These are phyloP conservation scores for Phortica variegata DNA, from an alignment of 1,140 invertebrate genomes.

Conservation along the genomic window DNA sequence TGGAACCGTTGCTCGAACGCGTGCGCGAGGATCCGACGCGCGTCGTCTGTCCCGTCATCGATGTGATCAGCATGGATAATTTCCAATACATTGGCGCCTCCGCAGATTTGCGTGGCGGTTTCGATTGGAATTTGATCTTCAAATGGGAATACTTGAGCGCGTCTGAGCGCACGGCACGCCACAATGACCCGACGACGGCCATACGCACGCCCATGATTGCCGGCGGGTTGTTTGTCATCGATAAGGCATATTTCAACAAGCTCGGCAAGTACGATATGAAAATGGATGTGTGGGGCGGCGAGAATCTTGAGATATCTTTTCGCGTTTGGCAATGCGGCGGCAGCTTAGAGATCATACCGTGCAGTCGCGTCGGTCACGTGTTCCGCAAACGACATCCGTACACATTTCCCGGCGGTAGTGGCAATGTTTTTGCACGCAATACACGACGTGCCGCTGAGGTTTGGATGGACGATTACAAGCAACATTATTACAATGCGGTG, in stretches of 20 bases:
- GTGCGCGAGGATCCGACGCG: constrained; percentile 85
- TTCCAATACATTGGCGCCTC: constrained; percentile 95
- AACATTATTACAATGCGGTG: constrained; percentile 86
- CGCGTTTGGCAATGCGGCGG: constrained; percentile 97
- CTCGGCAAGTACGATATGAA: constrained; percentile 96
- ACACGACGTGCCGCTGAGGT: constrained; percentile 88
- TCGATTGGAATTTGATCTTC: constrained; percentile 94
- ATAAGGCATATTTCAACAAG: constrained; percentile 87
- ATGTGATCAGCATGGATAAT: constrained; percentile 98
- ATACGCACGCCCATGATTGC: constrained; percentile 92
- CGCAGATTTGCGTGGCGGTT: constrained; percentile 87
- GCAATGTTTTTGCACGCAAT: constrained; percentile 86
- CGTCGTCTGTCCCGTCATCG: constrained; percentile 93
- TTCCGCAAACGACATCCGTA: constrained; percentile 94
- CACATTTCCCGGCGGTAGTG: constrained; percentile 90
- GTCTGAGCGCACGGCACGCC: constrained; percentile 73
- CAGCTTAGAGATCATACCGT: constrained; percentile 90
- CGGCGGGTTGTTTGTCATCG: constrained; percentile 92
- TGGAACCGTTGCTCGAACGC: constrained; percentile 90
- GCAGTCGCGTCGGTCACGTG: constrained; percentile 86
- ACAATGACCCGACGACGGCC: constrained; percentile 77
- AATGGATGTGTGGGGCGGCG: constrained; percentile 91
- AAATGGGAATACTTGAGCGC: constrained; percentile 95
- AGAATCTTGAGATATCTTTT: constrained; percentile 64
- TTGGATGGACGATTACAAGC: constrained; percentile 95